Conservation (phyloP, 2,113 vertebrate genomes). For the Neotoma lepida region DNA sequence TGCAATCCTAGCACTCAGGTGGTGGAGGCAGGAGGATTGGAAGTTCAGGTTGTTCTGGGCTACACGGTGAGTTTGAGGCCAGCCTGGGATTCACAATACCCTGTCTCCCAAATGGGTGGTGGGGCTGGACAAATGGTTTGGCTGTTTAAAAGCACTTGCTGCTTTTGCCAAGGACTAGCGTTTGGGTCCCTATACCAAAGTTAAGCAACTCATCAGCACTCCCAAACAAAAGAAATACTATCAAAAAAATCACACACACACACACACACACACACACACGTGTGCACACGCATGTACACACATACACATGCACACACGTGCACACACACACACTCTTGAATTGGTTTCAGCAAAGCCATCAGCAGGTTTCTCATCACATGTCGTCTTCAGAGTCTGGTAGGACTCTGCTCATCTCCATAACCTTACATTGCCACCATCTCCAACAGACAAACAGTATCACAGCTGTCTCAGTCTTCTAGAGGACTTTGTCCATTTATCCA, state of each 20-base stretch:
- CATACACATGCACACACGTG: neutral
- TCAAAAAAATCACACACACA: neutral
- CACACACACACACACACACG: neutral
- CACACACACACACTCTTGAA: neutral
- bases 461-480: neutral
- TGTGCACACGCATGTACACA: too few species aligned
- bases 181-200: neutral
- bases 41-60: neutral
- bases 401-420: neutral
- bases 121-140: neutral
- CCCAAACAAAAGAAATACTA: neutral
- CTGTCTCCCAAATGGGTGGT: neutral
- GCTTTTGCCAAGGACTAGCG: neutral
- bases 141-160: neutral
- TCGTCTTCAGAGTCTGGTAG: neutral
- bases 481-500: constrained; percentile 6
- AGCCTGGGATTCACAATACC: neutral
- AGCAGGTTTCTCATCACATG: neutral
- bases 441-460: constrained; percentile 3
- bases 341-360: neutral
- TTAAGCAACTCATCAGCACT: neutral
- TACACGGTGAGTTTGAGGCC: neutral
- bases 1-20: neutral
- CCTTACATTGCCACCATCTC: neutral
- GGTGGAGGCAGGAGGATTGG: neutral